Conservation (phyloP, 2,888 invertebrate species). For the Drosophila robusta region DNA sequence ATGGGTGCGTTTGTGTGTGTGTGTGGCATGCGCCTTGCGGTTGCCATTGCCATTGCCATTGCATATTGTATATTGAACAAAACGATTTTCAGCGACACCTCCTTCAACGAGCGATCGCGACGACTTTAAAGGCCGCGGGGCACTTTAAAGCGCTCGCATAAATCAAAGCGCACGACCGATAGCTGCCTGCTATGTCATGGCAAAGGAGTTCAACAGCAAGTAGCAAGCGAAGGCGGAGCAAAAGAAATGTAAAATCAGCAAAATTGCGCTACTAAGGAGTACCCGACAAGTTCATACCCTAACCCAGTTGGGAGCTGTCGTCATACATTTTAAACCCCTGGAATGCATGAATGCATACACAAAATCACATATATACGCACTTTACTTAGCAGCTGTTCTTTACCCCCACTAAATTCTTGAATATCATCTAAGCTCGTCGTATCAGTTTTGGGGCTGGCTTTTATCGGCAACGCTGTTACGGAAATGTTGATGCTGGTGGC, state of each 20-base stretch:
- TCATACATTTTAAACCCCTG: too few relatives aligned
- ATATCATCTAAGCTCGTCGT: too few relatives aligned
- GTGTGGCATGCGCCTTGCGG: slow-evolving; percentile 33
- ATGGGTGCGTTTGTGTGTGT: slow-evolving; percentile 11
- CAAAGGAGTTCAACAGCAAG: neutral
- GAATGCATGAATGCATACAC: too few relatives aligned
- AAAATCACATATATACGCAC: too few relatives aligned
- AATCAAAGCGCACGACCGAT: slow-evolving; percentile 51
- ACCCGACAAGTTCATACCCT: neutral
- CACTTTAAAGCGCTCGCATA: slow-evolving; percentile 53
- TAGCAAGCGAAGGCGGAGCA: slow-evolving; percentile 1
- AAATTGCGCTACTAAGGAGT: neutral
- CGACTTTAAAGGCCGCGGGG: slow-evolving; percentile 39
- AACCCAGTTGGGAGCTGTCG: neutral
- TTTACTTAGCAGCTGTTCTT: too few relatives aligned
- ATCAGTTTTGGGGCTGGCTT: slow-evolving; percentile 21
- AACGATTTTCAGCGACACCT: slow-evolving; percentile 57
- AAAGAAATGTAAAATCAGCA: neutral
- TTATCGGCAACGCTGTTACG: slow-evolving; percentile 53
- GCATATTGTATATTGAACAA: slow-evolving; percentile 36
- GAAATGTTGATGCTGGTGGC: slow-evolving; percentile 51
- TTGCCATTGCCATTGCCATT: too few relatives aligned
- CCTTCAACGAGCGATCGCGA: slow-evolving; percentile 43
- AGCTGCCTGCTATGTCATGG: slow-evolving; percentile 37
- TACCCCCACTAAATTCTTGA: too few relatives aligned